These are phyloP conservation scores for Meloidogyne hapla DNA, from an alignment of 1,140 invertebrate genomes.

Conservation along the genomic window DNA sequence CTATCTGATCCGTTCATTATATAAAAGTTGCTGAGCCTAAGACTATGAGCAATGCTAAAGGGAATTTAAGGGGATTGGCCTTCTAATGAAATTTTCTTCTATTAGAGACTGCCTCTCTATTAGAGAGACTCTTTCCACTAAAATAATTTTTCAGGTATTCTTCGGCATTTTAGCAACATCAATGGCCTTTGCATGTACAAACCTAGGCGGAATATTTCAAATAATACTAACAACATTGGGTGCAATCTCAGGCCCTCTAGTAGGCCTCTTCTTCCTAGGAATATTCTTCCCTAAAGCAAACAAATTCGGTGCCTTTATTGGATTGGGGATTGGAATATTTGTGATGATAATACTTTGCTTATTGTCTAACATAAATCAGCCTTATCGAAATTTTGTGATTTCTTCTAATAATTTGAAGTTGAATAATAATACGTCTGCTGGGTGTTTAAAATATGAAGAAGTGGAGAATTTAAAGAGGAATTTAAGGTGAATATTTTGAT, in stretches of 20 bases:
- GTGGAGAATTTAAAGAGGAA: neutral
- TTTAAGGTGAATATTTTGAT: neutral
- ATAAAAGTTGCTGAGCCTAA: too few species aligned
- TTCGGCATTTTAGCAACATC: constrained; percentile 44
- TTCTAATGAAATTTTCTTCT: too few species aligned
- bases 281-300: constrained; percentile 47
- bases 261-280: constrained; percentile 48
- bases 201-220: constrained; percentile 44
- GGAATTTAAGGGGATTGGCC: too few species aligned
- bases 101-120: neutral
- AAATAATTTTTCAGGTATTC: constrained; percentile 15
- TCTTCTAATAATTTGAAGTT: neutral
- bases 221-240: constrained; percentile 34
- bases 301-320: constrained; percentile 45
- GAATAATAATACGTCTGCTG: constrained; percentile 14
- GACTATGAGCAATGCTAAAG: too few species aligned
- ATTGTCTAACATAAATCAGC: constrained; percentile 39
- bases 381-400: constrained; percentile 42
- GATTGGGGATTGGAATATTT: constrained; percentile 30
- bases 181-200: constrained; percentile 47
- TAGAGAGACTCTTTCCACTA: neutral
- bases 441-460: constrained; percentile 28
- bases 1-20: too few species aligned
- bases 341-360: constrained; percentile 33
- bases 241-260: constrained; percentile 42